phyloP scores from a whole-genome alignment of 2,888 invertebrate species.

The Molorchus minor region DNA sequence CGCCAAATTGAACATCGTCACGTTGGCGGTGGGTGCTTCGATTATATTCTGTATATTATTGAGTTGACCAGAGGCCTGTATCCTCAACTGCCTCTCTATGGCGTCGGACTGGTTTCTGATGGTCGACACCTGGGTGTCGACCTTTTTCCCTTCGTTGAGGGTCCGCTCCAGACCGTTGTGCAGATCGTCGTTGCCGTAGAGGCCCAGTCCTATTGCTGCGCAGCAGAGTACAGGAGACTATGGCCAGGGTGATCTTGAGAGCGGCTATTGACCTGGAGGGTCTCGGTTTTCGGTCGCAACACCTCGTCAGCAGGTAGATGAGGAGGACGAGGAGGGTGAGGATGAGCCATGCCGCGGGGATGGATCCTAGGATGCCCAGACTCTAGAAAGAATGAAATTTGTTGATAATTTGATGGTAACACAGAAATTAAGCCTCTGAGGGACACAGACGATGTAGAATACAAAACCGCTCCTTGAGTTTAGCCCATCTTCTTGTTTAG shows the following conservation, averaged over 20 bases:
- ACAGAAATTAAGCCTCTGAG: too few species aligned
- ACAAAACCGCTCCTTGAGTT: too few species aligned
- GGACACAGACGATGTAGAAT: too few species aligned
- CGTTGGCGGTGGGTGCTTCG: conserved; percentile 82
- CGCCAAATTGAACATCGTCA: conserved; percentile 77
- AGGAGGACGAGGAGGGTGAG: conserved; percentile 88
- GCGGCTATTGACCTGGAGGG: conserved; percentile 89
- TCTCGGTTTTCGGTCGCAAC: conserved; percentile 93
- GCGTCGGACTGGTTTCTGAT: conserved; percentile 85
- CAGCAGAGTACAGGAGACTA: conserved; percentile 88
- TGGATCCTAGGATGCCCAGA: conserved; percentile 89
- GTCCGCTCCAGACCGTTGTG: conserved; percentile 82
- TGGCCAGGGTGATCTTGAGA: conserved; percentile 81
- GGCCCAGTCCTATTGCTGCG: conserved; percentile 84
- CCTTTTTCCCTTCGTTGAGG: conserved; percentile 74
- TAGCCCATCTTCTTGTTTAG: too few species aligned
- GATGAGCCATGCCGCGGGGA: conserved; percentile 94
- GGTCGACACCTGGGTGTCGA: conserved; percentile 80
- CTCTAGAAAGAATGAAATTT: conserved; percentile 73
- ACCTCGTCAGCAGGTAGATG: conserved; percentile 92
- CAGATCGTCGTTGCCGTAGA: conserved; percentile 94
- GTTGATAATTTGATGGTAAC: neutral
- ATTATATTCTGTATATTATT: conserved; percentile 79
- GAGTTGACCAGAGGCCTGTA: conserved; percentile 69
- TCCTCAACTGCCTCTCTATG: conserved; percentile 74